Evolutionary conservation across 2,888 invertebrate species (phyloP).

Genomic region (Desoria tigrina): DNA sequence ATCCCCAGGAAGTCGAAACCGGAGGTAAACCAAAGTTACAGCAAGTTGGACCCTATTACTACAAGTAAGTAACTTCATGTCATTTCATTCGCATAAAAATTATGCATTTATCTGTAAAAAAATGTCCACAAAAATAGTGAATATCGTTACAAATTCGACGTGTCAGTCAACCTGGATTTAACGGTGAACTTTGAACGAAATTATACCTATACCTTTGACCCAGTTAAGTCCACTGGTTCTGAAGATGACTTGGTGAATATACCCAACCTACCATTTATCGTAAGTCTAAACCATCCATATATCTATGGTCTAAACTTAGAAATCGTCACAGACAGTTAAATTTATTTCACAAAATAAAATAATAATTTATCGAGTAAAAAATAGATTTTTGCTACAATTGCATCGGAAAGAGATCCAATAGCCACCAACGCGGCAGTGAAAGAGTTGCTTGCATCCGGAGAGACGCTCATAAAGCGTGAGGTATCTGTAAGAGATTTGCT

Average conservation of each 20-base stretch:
- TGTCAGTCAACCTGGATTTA: conserved; percentile 41
- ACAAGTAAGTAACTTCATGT: conserved; percentile 28
- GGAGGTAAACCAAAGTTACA: conserved; percentile 41
- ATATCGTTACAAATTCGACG: conserved; percentile 41
- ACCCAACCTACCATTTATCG: conserved; percentile 38
- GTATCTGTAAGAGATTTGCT: conserved; percentile 41
- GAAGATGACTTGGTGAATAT: conserved; percentile 39
- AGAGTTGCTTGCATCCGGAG: conserved; percentile 26
- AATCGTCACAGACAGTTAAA: too few relatives aligned
- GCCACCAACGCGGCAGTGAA: conserved; percentile 31
- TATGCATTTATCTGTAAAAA: not conserved
- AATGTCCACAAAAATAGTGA: conserved; percentile 27
- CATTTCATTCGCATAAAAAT: not conserved
- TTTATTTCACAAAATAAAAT: not conserved
- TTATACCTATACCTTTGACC: conserved; percentile 44
- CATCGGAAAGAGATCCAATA: conserved; percentile 17
- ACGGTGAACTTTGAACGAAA: conserved; percentile 43
- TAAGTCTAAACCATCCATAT: conserved; percentile 19
- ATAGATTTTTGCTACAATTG: conserved; percentile 42
- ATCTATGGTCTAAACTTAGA: not conserved
- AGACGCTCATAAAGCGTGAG: conserved; percentile 24
- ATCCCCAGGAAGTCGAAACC: conserved; percentile 41
- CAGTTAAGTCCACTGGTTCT: conserved; percentile 27
- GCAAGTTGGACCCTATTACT: conserved; percentile 44
- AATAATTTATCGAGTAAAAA: not conserved